Base-by-base conservation (phyloP, 92 coral and sea anemone genomes). In the Porites lobata region DNA sequence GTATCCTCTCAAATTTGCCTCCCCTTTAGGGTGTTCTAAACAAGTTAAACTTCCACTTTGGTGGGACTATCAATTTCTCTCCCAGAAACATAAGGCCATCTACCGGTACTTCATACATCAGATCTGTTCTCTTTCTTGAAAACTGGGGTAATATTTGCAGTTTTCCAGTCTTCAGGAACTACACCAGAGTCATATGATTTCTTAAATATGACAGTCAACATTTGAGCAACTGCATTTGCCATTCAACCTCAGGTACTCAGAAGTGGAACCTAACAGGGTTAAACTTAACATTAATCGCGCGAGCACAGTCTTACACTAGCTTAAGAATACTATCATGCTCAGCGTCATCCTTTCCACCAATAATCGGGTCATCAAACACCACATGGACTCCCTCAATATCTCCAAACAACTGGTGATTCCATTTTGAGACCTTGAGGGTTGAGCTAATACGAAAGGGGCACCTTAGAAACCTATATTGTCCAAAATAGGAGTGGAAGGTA, bases 251-350 rank as follows among this genome's bases (percentile, higher is more conserved):
- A 24, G 21, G 19, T 11, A 83, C 87, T 22, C 69, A 62, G 67
- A 59, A 85, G 20, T 85, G 82, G 61, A 85, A 62, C 69, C 75
- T 74, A 20, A 12, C 81, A 7, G 72, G 69, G 32, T 84, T 84
- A 29, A 29, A 29, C 32, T 29, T 29, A 1, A 74, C 65, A 73
- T 73, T 84, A 65, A 58, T 84, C 47, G 29, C 57, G 10, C 88
- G 65, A 29, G 81, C 81, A 59, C 57, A 20, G 6, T 74, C 81
- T 1, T 73, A 52, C 29, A 75, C 65, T 29, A 29, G 32, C 22
- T 65, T 63, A 1, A 85, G 78, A 64, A 65, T 2, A 19, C 80
- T 38, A 66, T 85, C 78, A 65, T 85, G 76, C 43, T 18, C 52
- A 12, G 22, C 1, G 13, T 85, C 89, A 65, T 65, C 66, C 20